phyloP scores from a whole-genome alignment of 1,140 invertebrate species.

The Drosophila pandora region DNA sequence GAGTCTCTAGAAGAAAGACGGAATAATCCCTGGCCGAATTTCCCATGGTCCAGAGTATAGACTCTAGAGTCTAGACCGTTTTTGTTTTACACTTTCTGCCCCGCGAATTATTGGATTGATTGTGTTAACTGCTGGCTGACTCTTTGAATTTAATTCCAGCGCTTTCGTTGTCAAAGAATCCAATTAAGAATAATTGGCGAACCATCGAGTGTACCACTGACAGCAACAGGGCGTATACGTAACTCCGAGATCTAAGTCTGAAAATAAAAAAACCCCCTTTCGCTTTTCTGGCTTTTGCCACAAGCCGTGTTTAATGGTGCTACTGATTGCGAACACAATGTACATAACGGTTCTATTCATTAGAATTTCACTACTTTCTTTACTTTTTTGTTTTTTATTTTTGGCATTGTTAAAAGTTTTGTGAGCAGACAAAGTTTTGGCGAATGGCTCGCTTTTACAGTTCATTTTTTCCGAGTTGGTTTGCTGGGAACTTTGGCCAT shows the following conservation, averaged over 20 bases:
- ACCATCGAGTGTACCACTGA: no score
- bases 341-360: background rate
- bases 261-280: background rate
- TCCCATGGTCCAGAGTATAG: background rate
- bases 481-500: conserved; percentile 60
- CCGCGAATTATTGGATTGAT: background rate
- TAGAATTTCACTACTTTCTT: conserved; percentile 15
- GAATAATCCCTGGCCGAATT: conserved; percentile 6
- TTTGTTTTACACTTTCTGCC: background rate
- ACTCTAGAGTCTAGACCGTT: conserved; percentile 48
- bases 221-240: conserved; percentile 10
- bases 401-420: conserved; percentile 25
- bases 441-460: conserved; percentile 7
- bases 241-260: background rate
- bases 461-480: conserved; percentile 15
- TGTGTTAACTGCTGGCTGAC: background rate
- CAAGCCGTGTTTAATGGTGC: background rate
- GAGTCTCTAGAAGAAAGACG: background rate
- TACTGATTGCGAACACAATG: background rate
- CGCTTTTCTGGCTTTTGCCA: background rate
- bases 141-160: background rate
- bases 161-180: background rate
- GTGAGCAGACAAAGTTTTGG: conserved; percentile 8
- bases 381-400: conserved; percentile 1
- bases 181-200: background rate